Evolutionary conservation across 2,113 vertebrate species (phyloP).

Genomic region (Microcebus jonahi): DNA sequence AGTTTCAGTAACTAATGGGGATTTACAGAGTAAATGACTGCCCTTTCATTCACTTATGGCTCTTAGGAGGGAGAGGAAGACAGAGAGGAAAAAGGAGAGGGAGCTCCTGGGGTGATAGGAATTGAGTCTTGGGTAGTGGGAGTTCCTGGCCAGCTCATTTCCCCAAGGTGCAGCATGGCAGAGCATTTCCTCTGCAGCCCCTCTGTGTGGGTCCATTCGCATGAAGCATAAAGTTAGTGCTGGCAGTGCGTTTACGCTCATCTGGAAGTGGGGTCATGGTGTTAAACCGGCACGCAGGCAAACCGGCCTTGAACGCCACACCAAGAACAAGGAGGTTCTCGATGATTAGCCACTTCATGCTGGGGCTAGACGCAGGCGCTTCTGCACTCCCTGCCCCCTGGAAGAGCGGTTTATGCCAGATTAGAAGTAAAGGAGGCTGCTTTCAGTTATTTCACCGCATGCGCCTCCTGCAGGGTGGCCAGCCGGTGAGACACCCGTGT

Average conservation of each 20-base stretch:
- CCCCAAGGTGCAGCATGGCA: background rate
- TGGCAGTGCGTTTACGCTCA: background rate
- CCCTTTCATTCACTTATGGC: background rate
- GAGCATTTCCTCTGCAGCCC: background rate
- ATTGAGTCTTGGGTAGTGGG: background rate
- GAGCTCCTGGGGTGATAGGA: background rate
- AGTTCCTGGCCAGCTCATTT: background rate
- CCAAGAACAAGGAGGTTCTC: background rate
- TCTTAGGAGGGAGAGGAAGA: background rate
- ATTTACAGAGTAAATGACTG: background rate
- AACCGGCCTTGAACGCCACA: background rate
- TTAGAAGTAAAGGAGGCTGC: constrained; percentile 39
- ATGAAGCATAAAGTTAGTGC: background rate
- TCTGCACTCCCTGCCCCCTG: background rate
- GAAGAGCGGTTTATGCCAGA: constrained; percentile 11
- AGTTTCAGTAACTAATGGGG: background rate
- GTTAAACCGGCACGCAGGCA: background rate
- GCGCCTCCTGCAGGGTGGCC: constrained; percentile 35
- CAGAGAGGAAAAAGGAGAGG: background rate
- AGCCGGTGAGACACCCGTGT: constrained; percentile 46
- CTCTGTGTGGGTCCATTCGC: background rate
- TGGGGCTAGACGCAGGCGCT: background rate
- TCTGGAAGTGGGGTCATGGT: background rate
- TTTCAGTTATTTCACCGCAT: constrained; percentile 43
- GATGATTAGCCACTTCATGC: background rate